Percentiles rank a stretch among this genome's conserved stretches.
phyloP scores from a whole-genome alignment of 2,797 vertebrate species.

The Sylvia borin region DNA sequence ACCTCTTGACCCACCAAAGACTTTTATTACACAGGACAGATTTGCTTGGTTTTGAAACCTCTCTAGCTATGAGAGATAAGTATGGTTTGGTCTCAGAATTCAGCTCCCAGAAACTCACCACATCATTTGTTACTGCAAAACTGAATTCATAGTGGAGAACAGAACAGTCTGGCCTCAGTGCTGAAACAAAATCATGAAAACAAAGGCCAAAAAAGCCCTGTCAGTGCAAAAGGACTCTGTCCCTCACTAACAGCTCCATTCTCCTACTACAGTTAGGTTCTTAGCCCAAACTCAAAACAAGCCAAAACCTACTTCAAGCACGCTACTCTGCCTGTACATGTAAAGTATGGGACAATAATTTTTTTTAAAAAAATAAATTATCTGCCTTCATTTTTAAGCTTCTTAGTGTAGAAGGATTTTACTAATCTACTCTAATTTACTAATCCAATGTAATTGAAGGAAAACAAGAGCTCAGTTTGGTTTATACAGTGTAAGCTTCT shows the following conservation, averaged over 20 bases:
- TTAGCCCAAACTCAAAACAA: background rate
- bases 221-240: background rate
- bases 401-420: constrained; percentile 9
- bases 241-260: background rate
- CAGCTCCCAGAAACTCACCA: background rate
- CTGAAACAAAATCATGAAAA: background rate
- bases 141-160: background rate
- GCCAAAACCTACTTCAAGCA: background rate
- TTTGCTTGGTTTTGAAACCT: background rate
- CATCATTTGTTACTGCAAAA: background rate
- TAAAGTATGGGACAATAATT: background rate
- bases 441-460: constrained; percentile 18
- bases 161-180: background rate
- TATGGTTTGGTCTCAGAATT: background rate
- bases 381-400: constrained; percentile 12
- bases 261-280: background rate
- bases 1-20: background rate
- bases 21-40: background rate
- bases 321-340: background rate
- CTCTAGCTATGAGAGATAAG: background rate
- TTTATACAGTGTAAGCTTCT: constrained; percentile 2
- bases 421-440: constrained; percentile 38
- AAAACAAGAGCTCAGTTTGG: background rate
- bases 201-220: background rate
- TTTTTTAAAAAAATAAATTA: background rate